A percentile compares a stretch with the other conserved stretches of the same genome.
Evolutionary conservation across 2,888 invertebrate species (phyloP).

Genomic region (Orthonevra nobilis): DNA sequence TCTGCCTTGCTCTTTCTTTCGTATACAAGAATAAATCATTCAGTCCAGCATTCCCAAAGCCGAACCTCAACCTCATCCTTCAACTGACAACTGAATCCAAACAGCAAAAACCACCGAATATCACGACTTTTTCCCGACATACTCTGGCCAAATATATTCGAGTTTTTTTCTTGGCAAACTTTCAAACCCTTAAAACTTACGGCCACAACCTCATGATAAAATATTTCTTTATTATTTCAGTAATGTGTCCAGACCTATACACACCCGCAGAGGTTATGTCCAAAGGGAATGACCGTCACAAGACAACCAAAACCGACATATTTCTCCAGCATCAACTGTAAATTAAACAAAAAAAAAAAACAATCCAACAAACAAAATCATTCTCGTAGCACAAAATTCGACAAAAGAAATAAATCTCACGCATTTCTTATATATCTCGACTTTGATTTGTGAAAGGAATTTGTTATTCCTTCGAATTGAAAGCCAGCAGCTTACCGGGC

Average conservation of each 20-base stretch:
- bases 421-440: conserved; percentile 70
- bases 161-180: conserved; percentile 35
- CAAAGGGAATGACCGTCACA: conserved; percentile 65
- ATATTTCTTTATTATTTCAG: conserved; percentile 71
- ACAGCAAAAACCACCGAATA: conserved; percentile 30
- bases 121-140: conserved; percentile 19
- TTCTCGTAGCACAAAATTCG: no score
- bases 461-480: conserved; percentile 54
- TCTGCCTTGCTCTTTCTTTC: background rate
- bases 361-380: conserved; percentile 39
- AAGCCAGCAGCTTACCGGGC: conserved; percentile 56
- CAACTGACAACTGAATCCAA: conserved; percentile 11
- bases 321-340: conserved; percentile 61
- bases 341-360: conserved; percentile 55
- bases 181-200: conserved; percentile 45
- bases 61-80: conserved; percentile 5
- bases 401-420: conserved; percentile 70
- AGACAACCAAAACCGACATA: conserved; percentile 63
- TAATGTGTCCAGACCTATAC: conserved; percentile 41
- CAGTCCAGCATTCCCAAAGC: conserved; percentile 1
- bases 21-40: conserved; percentile 1
- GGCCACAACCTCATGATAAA: conserved; percentile 58
- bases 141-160: conserved; percentile 31
- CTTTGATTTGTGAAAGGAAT: conserved; percentile 71
- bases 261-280: conserved; percentile 5